Evolutionary conservation across 1,140 invertebrate genomes (phyloP).

Genomic region (Lepidurus apus): DNA sequence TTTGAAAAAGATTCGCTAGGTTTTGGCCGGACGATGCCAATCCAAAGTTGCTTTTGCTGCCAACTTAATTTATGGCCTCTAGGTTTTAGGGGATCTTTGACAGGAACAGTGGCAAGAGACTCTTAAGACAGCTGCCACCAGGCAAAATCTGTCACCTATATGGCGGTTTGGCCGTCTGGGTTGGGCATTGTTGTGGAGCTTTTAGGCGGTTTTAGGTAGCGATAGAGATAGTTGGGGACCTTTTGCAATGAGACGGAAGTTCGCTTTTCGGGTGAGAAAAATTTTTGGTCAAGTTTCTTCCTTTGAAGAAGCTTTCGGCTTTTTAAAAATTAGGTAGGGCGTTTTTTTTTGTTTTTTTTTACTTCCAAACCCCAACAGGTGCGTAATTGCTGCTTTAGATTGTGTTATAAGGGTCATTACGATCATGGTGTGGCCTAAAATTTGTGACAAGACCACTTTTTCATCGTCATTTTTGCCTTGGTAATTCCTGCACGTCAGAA

Average conservation of each 20-base stretch:
- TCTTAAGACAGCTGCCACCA: background rate
- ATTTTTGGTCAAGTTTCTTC: background rate
- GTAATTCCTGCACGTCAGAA: slow-evolving; percentile 17
- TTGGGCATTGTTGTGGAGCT: background rate
- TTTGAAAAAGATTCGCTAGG: background rate
- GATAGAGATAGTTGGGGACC: background rate
- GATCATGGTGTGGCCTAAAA: background rate
- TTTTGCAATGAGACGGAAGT: background rate
- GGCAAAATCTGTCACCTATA: slow-evolving; percentile 4
- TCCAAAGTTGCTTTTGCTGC: background rate
- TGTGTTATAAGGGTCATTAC: background rate
- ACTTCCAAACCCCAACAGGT: background rate
- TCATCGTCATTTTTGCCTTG: background rate
- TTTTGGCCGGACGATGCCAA: slow-evolving; percentile 9
- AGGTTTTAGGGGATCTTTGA: slow-evolving; percentile 19
- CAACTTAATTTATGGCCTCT: slow-evolving; percentile 9
- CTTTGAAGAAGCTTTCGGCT: too few relatives aligned
- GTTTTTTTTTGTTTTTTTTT: background rate
- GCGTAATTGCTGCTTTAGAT: background rate
- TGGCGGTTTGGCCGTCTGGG: background rate
- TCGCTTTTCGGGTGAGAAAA: background rate
- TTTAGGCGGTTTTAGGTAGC: background rate
- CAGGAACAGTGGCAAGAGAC: slow-evolving; percentile 18
- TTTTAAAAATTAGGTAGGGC: too few relatives aligned
- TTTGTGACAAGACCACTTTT: background rate